A percentile compares a stretch with the other conserved stretches of the same genome.
phyloP scores from a whole-genome alignment of 2,113 vertebrate genomes.

The Peromyscus maniculatus region DNA sequence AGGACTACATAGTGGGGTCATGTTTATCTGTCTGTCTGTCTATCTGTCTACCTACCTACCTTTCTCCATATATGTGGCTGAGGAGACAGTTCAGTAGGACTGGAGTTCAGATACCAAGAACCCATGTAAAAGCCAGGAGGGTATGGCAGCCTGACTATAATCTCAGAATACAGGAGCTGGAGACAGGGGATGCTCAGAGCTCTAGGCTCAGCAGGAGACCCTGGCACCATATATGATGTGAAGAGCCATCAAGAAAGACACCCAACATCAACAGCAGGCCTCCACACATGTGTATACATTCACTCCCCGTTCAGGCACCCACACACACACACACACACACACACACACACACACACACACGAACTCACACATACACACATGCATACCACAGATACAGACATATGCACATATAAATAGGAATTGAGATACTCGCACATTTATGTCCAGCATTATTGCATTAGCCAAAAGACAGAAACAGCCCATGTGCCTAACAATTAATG shows the following conservation, averaged over 20 bases:
- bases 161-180: neutral
- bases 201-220: neutral
- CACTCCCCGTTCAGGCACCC: neutral
- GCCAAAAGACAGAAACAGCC: neutral
- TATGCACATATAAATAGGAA: neutral
- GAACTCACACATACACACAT: neutral
- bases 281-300: neutral
- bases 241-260: neutral
- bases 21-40: neutral
- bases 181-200: neutral
- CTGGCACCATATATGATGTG: neutral
- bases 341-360: no score
- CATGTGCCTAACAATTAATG: neutral
- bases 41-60: neutral
- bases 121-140: neutral
- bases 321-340: no score
- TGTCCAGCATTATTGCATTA: neutral
- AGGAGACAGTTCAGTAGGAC: neutral
- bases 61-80: neutral
- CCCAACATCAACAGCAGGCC: neutral
- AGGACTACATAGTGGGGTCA: no score
- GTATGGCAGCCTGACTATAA: neutral
- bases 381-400: neutral
- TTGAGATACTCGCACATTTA: neutral
- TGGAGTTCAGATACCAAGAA: neutral